phyloP scores from a whole-genome alignment of 2,113 vertebrate species.

The human (Homo sapiens) region GRCh38 chr2:41458501-41459000 shows the following conservation, averaged over 20 bases:
- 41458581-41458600: background rate
- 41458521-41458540: background rate
- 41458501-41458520: background rate
- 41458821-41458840: background rate
- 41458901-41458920: background rate
- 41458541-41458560: background rate
- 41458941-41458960: background rate
- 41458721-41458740: background rate
- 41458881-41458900: background rate
- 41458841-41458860: background rate
- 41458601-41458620: background rate
- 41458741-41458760: background rate
- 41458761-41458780: background rate
- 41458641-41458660: background rate
- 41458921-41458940: background rate
- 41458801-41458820: background rate
- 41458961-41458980: background rate
- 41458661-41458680: background rate
- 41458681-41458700: background rate
- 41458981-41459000: background rate
- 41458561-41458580: background rate
- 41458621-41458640: background rate
- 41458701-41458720: background rate
- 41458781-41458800: background rate
- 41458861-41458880: background rate